These are phyloP conservation scores for Megaleporinus macrocephalus DNA, from an alignment of 2,113 vertebrate species.

Conservation along the genomic window DNA sequence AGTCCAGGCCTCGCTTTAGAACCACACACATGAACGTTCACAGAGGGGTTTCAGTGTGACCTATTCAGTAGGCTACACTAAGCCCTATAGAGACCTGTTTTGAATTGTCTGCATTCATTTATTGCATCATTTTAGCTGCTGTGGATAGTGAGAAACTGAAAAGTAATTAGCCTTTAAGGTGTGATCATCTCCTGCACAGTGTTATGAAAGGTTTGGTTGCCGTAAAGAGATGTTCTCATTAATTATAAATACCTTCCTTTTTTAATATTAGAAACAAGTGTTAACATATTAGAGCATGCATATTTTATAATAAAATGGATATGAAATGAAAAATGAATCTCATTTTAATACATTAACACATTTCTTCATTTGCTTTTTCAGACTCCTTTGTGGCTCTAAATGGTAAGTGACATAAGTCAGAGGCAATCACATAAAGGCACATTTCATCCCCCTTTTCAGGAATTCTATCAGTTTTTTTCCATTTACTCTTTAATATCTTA, in stretches of 20 bases:
- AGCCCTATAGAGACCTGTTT: slow-evolving; percentile 36
- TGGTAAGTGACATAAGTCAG: slow-evolving; percentile 77
- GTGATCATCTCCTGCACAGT: background rate
- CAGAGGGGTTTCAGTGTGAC: slow-evolving; percentile 34
- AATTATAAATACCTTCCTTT: slow-evolving; percentile 1
- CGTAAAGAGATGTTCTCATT: background rate
- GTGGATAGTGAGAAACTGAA: slow-evolving; percentile 31
- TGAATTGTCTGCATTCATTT: slow-evolving; percentile 30
- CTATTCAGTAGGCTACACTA: slow-evolving; percentile 43
- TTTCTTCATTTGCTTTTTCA: slow-evolving; percentile 75
- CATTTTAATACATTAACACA: slow-evolving; percentile 16
- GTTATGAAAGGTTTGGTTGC: slow-evolving; percentile 2
- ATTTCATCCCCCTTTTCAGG: background rate
- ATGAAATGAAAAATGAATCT: slow-evolving; percentile 3
- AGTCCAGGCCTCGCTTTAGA: slow-evolving; percentile 25
- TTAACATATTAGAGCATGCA: slow-evolving; percentile 10
- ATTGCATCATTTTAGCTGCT: slow-evolving; percentile 33
- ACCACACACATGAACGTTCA: slow-evolving; percentile 21
- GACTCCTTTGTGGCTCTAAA: slow-evolving; percentile 91
- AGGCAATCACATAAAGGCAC: background rate
- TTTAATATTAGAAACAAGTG: slow-evolving; percentile 23
- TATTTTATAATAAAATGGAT: background rate
- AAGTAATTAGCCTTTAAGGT: background rate
- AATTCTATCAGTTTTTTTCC: background rate
- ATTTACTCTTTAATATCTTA: background rate